Conservation (phyloP, 2,797 vertebrate species). For the Psittacula derbiana region DNA sequence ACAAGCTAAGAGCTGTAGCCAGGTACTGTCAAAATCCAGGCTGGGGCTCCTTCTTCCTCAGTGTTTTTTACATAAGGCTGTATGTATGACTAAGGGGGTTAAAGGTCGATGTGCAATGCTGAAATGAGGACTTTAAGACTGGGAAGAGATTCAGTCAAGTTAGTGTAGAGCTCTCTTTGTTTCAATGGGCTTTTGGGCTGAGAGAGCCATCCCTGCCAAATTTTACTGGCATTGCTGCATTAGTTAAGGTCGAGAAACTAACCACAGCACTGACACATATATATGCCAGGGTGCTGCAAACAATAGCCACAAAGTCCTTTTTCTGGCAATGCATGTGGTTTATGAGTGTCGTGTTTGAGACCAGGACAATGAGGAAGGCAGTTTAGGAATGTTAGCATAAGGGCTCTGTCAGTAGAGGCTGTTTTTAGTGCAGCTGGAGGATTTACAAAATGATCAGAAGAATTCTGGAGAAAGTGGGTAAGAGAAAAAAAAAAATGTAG, state of each 20-base stretch:
- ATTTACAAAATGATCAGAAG: not conserved
- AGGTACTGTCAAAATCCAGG: not conserved
- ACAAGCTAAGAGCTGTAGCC: fast-evolving
- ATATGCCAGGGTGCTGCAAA: not conserved
- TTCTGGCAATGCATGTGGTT: not conserved
- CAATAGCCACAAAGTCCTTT: not conserved
- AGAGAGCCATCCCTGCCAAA: fast-evolving
- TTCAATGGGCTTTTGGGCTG: not conserved
- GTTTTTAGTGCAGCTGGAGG: not conserved
- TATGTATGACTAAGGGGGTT: not conserved
- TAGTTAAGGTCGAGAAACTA: not conserved
- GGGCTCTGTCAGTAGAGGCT: not conserved
- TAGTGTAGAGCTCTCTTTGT: not conserved
- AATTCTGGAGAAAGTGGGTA: not conserved
- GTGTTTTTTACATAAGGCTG: not conserved
- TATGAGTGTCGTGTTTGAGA: not conserved
- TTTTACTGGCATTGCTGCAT: not conserved
- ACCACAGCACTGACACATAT: not conserved
- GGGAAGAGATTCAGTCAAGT: not conserved
- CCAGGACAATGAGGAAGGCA: not conserved
- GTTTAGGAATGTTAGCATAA: not conserved
- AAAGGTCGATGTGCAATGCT: not conserved
- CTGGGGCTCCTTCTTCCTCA: not conserved
- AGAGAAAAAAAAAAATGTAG: not conserved
- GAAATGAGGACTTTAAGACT: not conserved